Base-by-base conservation (phyloP, 2,113 vertebrate species). In the Paramisgurnus dabryanus region DNA sequence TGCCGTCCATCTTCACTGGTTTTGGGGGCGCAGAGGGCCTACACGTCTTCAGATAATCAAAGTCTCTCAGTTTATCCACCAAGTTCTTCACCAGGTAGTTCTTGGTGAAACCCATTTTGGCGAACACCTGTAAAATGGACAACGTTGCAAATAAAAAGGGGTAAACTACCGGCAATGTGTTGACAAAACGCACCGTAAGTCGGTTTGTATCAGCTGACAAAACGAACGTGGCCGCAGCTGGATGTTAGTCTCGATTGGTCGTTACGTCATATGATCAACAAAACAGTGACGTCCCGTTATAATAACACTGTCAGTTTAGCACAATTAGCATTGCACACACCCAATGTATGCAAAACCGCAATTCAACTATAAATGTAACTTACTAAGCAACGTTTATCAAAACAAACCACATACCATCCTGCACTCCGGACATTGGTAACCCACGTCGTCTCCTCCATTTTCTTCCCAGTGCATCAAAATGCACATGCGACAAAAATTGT, bases 391-490 rank as follows among this genome's bases (percentile, higher is more conserved):
- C 47, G 15, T 67, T 63, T 71, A 79, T 71, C 49, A 61, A 73
- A 84, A 76, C 50, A 57, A 66, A 72, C 47, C 40, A 86, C 86
- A 40, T 67, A 94, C 93, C 90, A 91, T 88, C 74, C 93, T 85
- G 82, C 93, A 94, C 22, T 94, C 91, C 27, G 93, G 93, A 70
- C 93, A 94, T 86, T 92, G 91, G 49, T 93, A 94, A 0, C 92
- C 92, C 73, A 84, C 75, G 57, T 92, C 91, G 76, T 93, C 91
- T 76, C 88, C 89, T 85, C 92, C 92, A 86, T 93, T 93, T 87
- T 93, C 92, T 63, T 93, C 91, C 93, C 93, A 93, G 68, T 93
- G 92, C 91, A 92, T 90, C 49, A 89, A 88, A 80, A 94, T 94
- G 53, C 93, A 93, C 49, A 89, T 87, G 1, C 90, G 90, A 18